These are phyloP conservation scores for Cephalopholis sonnerati DNA, from an alignment of 2,113 vertebrate species.

Conservation along the genomic window DNA sequence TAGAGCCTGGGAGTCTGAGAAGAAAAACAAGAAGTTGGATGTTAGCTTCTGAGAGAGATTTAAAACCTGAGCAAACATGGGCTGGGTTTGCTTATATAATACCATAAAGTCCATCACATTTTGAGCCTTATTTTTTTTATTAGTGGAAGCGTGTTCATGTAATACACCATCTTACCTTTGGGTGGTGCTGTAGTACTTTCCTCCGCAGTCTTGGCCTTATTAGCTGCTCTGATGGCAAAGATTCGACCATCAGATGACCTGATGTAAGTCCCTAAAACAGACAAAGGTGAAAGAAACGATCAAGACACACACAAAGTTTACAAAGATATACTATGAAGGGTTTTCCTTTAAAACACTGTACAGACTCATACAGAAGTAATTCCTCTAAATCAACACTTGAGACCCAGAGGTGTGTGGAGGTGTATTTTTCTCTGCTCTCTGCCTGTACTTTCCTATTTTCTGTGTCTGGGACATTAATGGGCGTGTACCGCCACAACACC, in stretches of 20 bases:
- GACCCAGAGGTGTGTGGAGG: no score
- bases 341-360: no score
- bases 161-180: conserved; percentile 83
- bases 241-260: conserved; percentile 95
- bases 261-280: conserved; percentile 92
- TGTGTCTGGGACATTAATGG: no score
- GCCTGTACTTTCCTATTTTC: no score
- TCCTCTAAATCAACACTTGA: no score
- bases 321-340: no score
- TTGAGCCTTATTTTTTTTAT: background rate
- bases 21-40: background rate
- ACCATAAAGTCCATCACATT: background rate
- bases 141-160: background rate
- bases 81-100: background rate
- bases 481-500: no score
- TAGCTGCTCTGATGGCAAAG: conserved; percentile 95
- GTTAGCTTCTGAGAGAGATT: background rate
- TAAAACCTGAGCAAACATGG: background rate
- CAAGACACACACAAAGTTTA: background rate
- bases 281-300: conserved; percentile 5
- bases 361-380: no score
- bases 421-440: no score
- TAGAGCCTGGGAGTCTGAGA: conserved; percentile 86
- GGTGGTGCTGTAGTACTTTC: conserved; percentile 83
- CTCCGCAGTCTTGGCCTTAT: conserved; percentile 89